phyloP scores from a whole-genome alignment of 2,113 vertebrate genomes.

The Oriolus oriolus region DNA sequence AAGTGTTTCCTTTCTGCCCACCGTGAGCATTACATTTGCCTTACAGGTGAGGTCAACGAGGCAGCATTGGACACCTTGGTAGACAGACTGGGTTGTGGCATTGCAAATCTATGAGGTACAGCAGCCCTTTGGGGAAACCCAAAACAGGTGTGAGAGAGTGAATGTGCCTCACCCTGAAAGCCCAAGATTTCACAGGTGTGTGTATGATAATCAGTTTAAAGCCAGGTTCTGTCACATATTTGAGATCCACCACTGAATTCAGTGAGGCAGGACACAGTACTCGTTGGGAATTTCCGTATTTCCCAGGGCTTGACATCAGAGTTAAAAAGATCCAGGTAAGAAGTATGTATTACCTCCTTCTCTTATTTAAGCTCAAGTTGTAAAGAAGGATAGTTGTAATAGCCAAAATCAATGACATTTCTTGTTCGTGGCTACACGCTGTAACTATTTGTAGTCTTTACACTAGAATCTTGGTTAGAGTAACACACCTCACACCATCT shows the following conservation, averaged over 20 bases:
- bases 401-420: neutral
- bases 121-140: neutral
- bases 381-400: neutral
- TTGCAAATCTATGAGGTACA: neutral
- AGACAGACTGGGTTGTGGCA: neutral
- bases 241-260: neutral
- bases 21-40: neutral
- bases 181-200: neutral
- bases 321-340: neutral
- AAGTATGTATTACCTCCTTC: neutral
- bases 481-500: neutral
- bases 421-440: neutral
- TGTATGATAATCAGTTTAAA: neutral
- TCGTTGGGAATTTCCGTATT: rapidly evolving
- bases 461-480: neutral
- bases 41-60: neutral
- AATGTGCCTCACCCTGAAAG: neutral
- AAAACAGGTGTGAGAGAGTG: neutral
- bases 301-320: neutral
- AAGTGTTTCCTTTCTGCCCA: neutral
- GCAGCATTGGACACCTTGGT: too few relatives aligned
- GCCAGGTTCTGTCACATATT: neutral
- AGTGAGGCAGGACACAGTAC: neutral
- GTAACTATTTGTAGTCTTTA: neutral
- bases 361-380: neutral